Conservation (phyloP, 2,797 vertebrate genomes). For the Cossypha caffra region DNA sequence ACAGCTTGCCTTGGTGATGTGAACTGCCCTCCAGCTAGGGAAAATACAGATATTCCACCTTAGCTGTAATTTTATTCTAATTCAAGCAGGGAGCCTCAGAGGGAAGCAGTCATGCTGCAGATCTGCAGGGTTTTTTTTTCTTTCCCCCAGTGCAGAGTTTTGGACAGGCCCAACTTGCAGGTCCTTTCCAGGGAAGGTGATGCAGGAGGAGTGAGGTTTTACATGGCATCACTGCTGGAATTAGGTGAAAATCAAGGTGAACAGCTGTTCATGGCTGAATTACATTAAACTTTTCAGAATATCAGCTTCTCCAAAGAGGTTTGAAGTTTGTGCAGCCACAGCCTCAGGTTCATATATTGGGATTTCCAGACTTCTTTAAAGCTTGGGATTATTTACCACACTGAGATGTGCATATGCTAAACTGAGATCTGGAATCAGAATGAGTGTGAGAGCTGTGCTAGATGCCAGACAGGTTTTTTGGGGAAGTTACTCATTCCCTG, state of each 20-base stretch:
- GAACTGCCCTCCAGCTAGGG: not conserved
- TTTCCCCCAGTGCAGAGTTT: fast-evolving
- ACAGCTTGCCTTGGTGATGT: not conserved
- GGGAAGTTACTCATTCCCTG: not conserved
- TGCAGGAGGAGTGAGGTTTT: not conserved
- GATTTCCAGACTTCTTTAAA: not conserved
- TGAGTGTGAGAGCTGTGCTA: not conserved
- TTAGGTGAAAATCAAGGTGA: not conserved
- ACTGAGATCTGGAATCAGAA: not conserved
- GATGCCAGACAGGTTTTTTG: not conserved
- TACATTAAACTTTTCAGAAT: not conserved
- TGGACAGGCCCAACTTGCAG: not conserved
- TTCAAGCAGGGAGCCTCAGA: not conserved
- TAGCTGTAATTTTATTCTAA: not conserved
- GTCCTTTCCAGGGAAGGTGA: not conserved
- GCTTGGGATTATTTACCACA: not conserved
- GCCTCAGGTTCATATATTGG: fast-evolving
- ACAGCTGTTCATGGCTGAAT: fast-evolving
- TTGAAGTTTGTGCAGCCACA: not conserved
- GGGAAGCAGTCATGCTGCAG: not conserved
- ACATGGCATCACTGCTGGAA: not conserved
- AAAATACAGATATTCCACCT: not conserved
- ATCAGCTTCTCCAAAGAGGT: not conserved
- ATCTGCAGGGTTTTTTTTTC: not conserved
- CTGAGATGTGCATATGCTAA: too few relatives aligned